Percentiles rank a stretch among this genome's conserved stretches.
These are phyloP conservation scores for Schizopygopsis pylzovi DNA, from an alignment of 2,797 vertebrate species.

Conservation along the genomic window DNA sequence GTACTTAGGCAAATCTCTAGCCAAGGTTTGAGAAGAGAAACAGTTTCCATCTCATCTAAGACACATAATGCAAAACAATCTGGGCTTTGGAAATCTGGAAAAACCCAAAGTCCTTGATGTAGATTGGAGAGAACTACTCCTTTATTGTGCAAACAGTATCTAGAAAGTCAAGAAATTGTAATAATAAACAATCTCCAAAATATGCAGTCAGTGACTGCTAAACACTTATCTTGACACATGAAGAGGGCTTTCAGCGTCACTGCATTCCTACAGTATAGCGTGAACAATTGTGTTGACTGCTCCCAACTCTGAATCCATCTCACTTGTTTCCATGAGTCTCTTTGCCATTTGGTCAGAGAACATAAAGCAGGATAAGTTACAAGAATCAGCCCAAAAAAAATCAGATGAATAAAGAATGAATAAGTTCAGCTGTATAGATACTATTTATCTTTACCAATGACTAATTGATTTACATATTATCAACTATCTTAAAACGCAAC, in stretches of 20 bases:
- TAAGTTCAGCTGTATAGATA: not conserved
- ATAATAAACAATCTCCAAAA: not conserved
- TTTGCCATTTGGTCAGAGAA: not conserved
- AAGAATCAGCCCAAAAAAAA: not conserved
- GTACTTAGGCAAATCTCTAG: not conserved
- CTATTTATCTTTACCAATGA: not conserved
- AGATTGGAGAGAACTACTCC: not conserved
- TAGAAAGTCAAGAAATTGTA: not conserved
- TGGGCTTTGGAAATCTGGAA: slow-evolving; percentile 15
- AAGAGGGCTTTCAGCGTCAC: slow-evolving; percentile 16
- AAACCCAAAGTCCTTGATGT: slow-evolving; percentile 34
- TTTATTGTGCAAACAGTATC: slow-evolving; percentile 1
- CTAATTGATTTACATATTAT: not conserved
- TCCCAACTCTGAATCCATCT: slow-evolving; percentile 17
- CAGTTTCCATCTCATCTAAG: slow-evolving; percentile 5
- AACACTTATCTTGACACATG: not conserved
- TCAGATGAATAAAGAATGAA: not conserved
- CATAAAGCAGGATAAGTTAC: not conserved
- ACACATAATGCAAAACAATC: slow-evolving; percentile 33
- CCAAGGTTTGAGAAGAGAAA: slow-evolving; percentile 18
- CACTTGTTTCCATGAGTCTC: not conserved
- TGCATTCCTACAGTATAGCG: slow-evolving; percentile 32
- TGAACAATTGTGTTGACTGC: slow-evolving; percentile 17
- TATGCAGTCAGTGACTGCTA: not conserved
- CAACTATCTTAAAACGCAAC: not conserved